Conservation (phyloP, 2,797 vertebrate species). For the Rhabdomys pumilio region DNA sequence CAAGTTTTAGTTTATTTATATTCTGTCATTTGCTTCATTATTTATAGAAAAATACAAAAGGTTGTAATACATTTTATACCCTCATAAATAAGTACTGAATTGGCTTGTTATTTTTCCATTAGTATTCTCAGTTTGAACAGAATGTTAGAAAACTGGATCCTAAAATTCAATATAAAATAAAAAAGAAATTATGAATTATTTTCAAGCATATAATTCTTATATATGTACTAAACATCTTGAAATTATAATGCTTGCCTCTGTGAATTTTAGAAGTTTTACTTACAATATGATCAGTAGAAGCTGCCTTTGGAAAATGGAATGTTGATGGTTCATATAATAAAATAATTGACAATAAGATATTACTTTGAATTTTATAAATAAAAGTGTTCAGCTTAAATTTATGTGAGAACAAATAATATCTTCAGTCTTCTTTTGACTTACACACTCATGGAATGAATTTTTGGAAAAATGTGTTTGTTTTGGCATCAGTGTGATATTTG, state of each 20-base stretch:
- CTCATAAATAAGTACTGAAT: slow-evolving; percentile 59
- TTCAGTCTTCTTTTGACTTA: not conserved
- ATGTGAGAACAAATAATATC: not conserved
- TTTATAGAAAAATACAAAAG: slow-evolving; percentile 75
- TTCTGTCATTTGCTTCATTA: slow-evolving; percentile 59
- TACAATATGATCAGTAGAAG: not conserved
- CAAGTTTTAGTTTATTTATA: slow-evolving; percentile 37
- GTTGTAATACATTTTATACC: slow-evolving; percentile 49
- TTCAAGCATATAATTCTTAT: slow-evolving; percentile 53
- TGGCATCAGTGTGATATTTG: not conserved
- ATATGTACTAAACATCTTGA: not conserved
- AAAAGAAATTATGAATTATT: slow-evolving; percentile 59
- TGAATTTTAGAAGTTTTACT: slow-evolving; percentile 52
- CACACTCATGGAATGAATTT: not conserved
- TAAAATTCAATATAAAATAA: slow-evolving; percentile 58
- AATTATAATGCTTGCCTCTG: slow-evolving; percentile 22
- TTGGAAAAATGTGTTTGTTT: not conserved
- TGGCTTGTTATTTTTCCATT: slow-evolving; percentile 69
- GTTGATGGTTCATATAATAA: not conserved
- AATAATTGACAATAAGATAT: not conserved
- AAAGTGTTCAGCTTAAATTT: not conserved
- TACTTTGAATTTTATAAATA: slow-evolving; percentile 48
- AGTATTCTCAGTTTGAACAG: slow-evolving; percentile 67
- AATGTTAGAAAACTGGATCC: slow-evolving; percentile 46
- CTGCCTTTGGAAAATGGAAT: not conserved